Evolutionary conservation across 2,888 invertebrate genomes (phyloP).

Genomic region (Caenorhabditis angaria): DNA sequence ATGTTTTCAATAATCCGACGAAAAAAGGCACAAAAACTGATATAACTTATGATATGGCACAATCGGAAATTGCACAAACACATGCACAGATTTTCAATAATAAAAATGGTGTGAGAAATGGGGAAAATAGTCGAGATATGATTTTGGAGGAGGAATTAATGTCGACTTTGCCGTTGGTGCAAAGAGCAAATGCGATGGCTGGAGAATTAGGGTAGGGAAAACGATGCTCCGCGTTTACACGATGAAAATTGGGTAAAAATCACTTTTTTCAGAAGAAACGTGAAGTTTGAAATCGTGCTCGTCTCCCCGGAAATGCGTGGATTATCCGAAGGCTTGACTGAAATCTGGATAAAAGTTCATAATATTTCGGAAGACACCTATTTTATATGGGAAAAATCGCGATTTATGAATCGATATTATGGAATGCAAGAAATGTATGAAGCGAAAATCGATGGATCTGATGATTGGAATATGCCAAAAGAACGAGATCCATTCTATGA

Average conservation of each 20-base stretch:
- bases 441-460: constrained; percentile 75
- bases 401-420: constrained; percentile 75
- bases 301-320: constrained; percentile 76
- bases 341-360: constrained; percentile 75
- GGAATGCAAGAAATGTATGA: constrained; percentile 77
- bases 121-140: constrained; percentile 37
- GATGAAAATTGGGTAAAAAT: too few relatives aligned
- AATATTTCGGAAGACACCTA: constrained; percentile 75
- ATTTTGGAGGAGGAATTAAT: constrained; percentile 76
- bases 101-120: background rate
- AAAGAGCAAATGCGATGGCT: constrained; percentile 77
- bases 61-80: constrained; percentile 76
- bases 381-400: constrained; percentile 76
- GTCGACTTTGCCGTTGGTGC: constrained; percentile 75
- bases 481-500: constrained; percentile 77
- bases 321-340: constrained; percentile 73
- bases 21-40: constrained; percentile 71
- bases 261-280: constrained; percentile 66
- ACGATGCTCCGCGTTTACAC: background rate
- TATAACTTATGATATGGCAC: constrained; percentile 76
- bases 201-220: constrained; percentile 74
- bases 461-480: constrained; percentile 75
- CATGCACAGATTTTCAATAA: constrained; percentile 70
- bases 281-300: constrained; percentile 76
- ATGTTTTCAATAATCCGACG: constrained; percentile 76